Conservation (phyloP, 2,113 vertebrate species). For the Podarcis muralis region DNA sequence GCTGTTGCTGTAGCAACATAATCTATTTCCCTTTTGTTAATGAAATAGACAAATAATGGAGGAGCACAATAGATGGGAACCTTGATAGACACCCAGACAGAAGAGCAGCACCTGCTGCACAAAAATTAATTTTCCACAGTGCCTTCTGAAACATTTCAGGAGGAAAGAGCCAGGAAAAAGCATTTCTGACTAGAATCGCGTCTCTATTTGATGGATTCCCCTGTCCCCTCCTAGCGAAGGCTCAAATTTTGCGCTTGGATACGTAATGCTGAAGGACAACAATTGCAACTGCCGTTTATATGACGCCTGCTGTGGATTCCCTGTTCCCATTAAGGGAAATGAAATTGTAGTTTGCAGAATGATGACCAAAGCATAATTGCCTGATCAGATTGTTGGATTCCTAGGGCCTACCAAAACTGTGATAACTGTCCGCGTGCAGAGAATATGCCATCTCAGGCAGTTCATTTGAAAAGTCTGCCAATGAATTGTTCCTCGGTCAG, state of each 20-base stretch:
- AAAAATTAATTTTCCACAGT: conserved; percentile 20
- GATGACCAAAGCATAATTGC: neutral
- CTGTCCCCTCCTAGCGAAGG: neutral
- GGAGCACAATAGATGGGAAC: conserved; percentile 25
- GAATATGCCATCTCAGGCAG: neutral
- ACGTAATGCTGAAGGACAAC: neutral
- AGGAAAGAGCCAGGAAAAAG: neutral
- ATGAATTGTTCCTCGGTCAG: neutral
- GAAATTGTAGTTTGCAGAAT: neutral
- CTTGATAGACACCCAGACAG: conserved; percentile 48
- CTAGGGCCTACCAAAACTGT: neutral
- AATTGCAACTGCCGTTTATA: neutral
- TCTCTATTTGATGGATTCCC: neutral
- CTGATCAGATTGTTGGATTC: neutral
- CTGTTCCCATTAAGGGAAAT: neutral
- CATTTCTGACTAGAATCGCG: neutral
- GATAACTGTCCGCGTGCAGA: neutral
- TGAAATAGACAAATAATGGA: conserved; percentile 39
- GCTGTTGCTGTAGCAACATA: conserved; percentile 65
- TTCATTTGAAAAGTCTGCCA: neutral
- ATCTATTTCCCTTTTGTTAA: conserved; percentile 37
- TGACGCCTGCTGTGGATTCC: neutral
- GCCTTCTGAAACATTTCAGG: conserved; percentile 19
- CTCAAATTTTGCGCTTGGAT: neutral
- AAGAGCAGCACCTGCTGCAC: neutral